Evolutionary conservation across 1,140 invertebrate genomes (phyloP).

Genomic region (Pseudoatta argentina): DNA sequence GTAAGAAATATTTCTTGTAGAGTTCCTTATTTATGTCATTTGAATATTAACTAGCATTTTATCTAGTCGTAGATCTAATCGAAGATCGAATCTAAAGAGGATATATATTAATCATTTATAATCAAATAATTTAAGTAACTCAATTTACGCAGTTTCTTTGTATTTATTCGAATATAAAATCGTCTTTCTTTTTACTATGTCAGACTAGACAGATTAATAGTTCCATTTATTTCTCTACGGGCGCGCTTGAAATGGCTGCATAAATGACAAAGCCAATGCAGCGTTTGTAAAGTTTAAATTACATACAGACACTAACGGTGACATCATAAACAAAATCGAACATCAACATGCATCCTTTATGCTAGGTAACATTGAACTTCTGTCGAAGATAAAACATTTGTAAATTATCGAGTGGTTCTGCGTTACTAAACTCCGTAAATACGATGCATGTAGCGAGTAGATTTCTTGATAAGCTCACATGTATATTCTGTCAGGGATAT

Average conservation of each 20-base stretch:
- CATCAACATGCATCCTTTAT: conserved; percentile 53
- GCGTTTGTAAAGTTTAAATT: conserved; percentile 24
- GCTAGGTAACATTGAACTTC: conserved; percentile 51
- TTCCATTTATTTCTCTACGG: conserved; percentile 36
- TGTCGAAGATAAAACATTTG: conserved; percentile 28
- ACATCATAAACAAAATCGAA: conserved; percentile 22
- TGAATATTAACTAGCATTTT: background rate
- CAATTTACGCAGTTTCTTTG: background rate
- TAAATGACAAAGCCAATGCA: conserved; percentile 56
- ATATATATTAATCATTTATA: background rate
- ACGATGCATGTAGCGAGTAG: conserved; percentile 46
- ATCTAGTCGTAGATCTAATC: background rate
- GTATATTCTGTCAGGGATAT: conserved; percentile 55
- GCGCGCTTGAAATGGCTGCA: conserved; percentile 30
- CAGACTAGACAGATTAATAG: background rate
- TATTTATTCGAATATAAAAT: background rate
- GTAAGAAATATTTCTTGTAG: background rate
- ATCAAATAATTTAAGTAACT: background rate
- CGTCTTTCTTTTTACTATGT: background rate
- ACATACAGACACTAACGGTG: conserved; percentile 39
- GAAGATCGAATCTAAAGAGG: background rate
- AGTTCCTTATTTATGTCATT: background rate
- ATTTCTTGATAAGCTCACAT: conserved; percentile 55
- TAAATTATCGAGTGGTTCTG: conserved; percentile 40
- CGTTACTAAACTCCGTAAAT: conserved; percentile 47